phyloP scores from a whole-genome alignment of 2,888 invertebrate species.

The Melanchra persicariae region DNA sequence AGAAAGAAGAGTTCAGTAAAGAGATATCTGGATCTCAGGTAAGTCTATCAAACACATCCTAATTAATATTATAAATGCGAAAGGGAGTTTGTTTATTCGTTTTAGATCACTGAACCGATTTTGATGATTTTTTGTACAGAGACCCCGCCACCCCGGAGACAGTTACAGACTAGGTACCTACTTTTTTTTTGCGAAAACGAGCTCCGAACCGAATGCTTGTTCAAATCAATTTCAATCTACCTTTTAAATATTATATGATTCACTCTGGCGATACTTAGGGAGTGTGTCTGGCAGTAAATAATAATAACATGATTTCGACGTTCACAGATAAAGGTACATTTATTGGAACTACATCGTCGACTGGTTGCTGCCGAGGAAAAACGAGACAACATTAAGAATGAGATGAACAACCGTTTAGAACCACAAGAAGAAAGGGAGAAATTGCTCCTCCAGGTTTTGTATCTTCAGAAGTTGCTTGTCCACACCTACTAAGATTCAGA shows the following conservation, averaged over 20 bases:
- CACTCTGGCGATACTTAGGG: too few relatives aligned
- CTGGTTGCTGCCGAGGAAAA: constrained; percentile 84
- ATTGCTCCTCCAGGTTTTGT: constrained; percentile 92
- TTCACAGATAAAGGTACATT: constrained; percentile 85
- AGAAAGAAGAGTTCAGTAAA: constrained; percentile 92
- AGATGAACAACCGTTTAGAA: constrained; percentile 92
- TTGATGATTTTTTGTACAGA: too few relatives aligned
- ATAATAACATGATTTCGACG: neutral
- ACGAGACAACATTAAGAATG: constrained; percentile 92
- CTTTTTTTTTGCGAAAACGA: too few relatives aligned
- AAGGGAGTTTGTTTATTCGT: too few relatives aligned
- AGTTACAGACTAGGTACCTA: too few relatives aligned
- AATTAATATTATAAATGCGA: too few relatives aligned
- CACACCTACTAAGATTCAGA: neutral
- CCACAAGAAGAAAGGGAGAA: constrained; percentile 95
- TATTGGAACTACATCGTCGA: constrained; percentile 84
- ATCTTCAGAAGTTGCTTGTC: neutral
- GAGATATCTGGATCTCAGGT: constrained; percentile 92
- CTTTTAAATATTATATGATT: too few relatives aligned
- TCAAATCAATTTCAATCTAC: too few relatives aligned
- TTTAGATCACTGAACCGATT: too few relatives aligned
- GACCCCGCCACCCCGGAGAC: too few relatives aligned
- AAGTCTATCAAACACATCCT: neutral
- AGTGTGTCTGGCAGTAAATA: neutral
- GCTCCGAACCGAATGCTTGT: too few relatives aligned